A percentile compares a stretch with the other conserved stretches of the same genome.
These are phyloP conservation scores for Eumerus sabulonum DNA, from an alignment of 2,888 invertebrate species.

Conservation along the genomic window DNA sequence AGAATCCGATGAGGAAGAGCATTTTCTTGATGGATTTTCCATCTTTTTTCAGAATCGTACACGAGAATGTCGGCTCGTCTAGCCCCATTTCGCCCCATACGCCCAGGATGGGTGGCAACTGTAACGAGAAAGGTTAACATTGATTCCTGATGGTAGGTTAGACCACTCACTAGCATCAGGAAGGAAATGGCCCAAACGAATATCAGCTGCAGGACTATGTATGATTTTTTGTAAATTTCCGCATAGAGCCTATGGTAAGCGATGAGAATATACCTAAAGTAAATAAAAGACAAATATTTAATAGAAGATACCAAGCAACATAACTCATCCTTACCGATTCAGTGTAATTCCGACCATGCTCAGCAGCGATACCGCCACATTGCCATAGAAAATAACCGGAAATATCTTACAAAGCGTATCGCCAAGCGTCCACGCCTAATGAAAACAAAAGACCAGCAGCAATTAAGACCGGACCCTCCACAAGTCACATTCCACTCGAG, in stretches of 20 bases:
- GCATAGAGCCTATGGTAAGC: conserved; percentile 89
- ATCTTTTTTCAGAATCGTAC: conserved; percentile 90
- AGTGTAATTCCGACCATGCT: conserved; percentile 95
- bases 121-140: conserved; percentile 71
- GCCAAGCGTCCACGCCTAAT: conserved; percentile 87
- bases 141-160: background rate
- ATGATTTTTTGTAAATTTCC: conserved; percentile 86
- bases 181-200: conserved; percentile 90
- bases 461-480: conserved; percentile 19
- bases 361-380: conserved; percentile 91
- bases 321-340: conserved; percentile 85
- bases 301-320: no score
- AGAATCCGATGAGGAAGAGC: conserved; percentile 90
- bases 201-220: conserved; percentile 88
- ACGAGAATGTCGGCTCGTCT: conserved; percentile 90
- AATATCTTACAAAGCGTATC: conserved; percentile 89
- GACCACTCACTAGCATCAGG: conserved; percentile 82
- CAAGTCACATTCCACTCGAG: conserved; percentile 43
- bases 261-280: conserved; percentile 88
- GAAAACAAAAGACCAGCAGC: conserved; percentile 4
- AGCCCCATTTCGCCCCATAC: conserved; percentile 92
- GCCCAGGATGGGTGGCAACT: conserved; percentile 89
- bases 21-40: conserved; percentile 91
- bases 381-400: conserved; percentile 93
- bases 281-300: no score